Percentiles rank a stretch among this genome's conserved stretches.
phyloP scores from a whole-genome alignment of 1,140 invertebrate species.

The Temnothorax curvispinosus region DNA sequence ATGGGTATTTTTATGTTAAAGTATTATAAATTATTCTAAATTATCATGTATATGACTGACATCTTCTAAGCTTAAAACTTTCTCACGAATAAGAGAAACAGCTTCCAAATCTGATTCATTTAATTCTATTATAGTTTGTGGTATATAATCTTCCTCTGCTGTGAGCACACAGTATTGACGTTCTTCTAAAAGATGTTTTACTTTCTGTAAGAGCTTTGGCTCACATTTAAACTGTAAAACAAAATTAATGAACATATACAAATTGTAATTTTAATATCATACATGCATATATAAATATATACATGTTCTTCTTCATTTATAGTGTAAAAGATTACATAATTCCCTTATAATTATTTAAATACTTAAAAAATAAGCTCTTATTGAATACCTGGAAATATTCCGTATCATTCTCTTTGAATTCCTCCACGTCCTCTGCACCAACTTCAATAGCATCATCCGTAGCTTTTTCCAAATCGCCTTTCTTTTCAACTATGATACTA shows the following conservation, averaged over 20 bases:
- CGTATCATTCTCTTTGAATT: slow-evolving; percentile 81
- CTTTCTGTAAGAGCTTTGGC: slow-evolving; percentile 66
- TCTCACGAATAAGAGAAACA: slow-evolving; percentile 81
- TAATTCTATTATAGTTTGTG: slow-evolving; percentile 80
- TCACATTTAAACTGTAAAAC: slow-evolving; percentile 84
- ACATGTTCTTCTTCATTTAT: neutral
- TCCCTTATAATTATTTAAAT: slow-evolving; percentile 27
- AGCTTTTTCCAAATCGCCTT: slow-evolving; percentile 84
- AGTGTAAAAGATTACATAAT: neutral
- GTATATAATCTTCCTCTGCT: slow-evolving; percentile 84
- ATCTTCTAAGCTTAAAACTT: slow-evolving; percentile 84
- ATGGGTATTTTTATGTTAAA: neutral
- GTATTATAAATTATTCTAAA: slow-evolving; percentile 77
- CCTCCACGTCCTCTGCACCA: slow-evolving; percentile 88
- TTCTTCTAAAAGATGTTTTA: slow-evolving; percentile 80
- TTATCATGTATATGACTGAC: slow-evolving; percentile 86
- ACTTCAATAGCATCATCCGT: slow-evolving; percentile 88
- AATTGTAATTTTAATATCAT: slow-evolving; percentile 1
- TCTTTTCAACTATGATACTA: slow-evolving; percentile 83
- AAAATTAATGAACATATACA: slow-evolving; percentile 21
- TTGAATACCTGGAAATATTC: slow-evolving; percentile 81
- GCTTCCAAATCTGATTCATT: slow-evolving; percentile 81
- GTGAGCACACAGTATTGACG: slow-evolving; percentile 84
- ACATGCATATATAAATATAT: neutral
- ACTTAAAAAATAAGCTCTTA: neutral